Evolutionary conservation across 2,888 invertebrate genomes (phyloP), one percentile per base, ranked within the genome.

Genomic region (Boloria euphrosyne): DNA sequence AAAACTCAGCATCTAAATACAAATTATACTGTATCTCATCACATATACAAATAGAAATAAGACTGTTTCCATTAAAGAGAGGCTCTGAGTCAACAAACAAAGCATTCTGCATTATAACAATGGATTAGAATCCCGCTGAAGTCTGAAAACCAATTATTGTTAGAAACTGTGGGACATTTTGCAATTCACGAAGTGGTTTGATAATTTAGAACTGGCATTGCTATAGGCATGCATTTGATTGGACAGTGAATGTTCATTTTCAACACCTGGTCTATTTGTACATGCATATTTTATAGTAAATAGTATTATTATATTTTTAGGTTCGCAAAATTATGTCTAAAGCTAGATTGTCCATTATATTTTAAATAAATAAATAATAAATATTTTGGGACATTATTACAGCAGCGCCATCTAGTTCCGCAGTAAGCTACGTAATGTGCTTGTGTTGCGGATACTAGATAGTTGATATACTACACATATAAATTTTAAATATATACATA

Each of bases 111-210:
- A 58, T 57, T 65, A 65, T 66, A 67, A 49, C 67, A 61, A 55
- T 49, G 49, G 51, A 63, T 63, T 60, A 54, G 54, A 53, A 62
- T 60, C 63, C 49, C 44, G 64, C 49, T 64, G 58, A 68, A 58
- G 57, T 69, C 63, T 65, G 67, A 62, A 71, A 71, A 67, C 67
- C 63, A 70, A 70, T 70, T 70, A 70, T 63, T 68, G 61, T 58
- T 64, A 53, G 38, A 52, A 70, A 70, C 50, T 60, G 51, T 51
- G 59, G 46, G 52, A 66, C 63, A 49, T 68, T 66, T 59, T 51
- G 58, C 44, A 57, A 62, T 51, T 54, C 43, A 49, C 52, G 46
- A 49, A 65, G 64, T 65, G 62, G 54, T 67, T 67, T 62, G 44
- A 44, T 51, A 58, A 54, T 62, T 62, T 62, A 54, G 16, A 49